phyloP scores from a whole-genome alignment of 2,888 invertebrate species.

The Leptothorax acervorum region DNA sequence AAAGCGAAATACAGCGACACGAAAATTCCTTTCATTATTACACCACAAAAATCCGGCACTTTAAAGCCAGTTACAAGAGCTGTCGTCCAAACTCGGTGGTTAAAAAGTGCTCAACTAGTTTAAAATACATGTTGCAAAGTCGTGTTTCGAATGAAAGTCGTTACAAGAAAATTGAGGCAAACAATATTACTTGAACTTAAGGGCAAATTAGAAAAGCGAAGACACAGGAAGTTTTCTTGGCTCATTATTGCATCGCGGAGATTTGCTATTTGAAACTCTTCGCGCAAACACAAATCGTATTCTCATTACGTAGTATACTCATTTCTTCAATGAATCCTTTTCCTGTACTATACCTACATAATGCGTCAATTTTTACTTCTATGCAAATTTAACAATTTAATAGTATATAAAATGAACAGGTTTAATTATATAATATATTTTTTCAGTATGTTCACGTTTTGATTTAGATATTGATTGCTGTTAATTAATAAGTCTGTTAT shows the following conservation, averaged over 20 bases:
- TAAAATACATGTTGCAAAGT: slow-evolving; percentile 33
- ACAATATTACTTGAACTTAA: slow-evolving; percentile 47
- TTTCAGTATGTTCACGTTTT: neutral
- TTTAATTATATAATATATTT: neutral
- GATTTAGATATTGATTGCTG: neutral
- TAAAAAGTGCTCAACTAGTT: slow-evolving; percentile 51
- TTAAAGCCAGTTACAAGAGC: slow-evolving; percentile 47
- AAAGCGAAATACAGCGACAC: slow-evolving; percentile 43
- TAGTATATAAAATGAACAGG: neutral
- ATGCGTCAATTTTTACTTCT: neutral
- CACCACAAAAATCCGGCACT: slow-evolving; percentile 43
- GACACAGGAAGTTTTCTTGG: slow-evolving; percentile 24
- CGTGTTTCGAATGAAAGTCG: slow-evolving; percentile 41
- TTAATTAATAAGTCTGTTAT: neutral
- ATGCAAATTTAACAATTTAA: neutral
- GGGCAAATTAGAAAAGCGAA: slow-evolving; percentile 44
- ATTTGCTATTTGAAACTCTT: slow-evolving; percentile 35
- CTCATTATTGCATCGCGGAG: slow-evolving; percentile 10
- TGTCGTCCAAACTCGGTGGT: slow-evolving; percentile 36
- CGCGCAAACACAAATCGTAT: slow-evolving; percentile 31
- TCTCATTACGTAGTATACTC: slow-evolving; percentile 8
- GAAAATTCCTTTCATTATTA: slow-evolving; percentile 53
- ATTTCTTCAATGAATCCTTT: slow-evolving; percentile 13
- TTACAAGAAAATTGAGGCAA: slow-evolving; percentile 45
- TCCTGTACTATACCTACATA: neutral